These are phyloP conservation scores for Saccopteryx leptura DNA, from an alignment of 2,113 vertebrate genomes.

Conservation along the genomic window DNA sequence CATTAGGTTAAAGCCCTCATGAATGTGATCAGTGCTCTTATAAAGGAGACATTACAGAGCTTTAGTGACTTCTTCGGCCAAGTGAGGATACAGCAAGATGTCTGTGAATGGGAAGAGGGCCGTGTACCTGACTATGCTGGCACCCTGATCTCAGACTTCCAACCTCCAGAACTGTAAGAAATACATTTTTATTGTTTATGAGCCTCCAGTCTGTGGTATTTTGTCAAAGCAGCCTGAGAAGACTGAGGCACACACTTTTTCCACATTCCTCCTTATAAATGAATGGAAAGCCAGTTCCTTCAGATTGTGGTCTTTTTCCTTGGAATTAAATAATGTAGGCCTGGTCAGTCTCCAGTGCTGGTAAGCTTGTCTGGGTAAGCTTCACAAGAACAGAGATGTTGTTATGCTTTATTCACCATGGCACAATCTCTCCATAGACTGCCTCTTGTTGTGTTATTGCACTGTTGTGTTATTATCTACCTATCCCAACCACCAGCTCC, in stretches of 20 bases:
- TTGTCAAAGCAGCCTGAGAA: not conserved
- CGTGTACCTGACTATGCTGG: not conserved
- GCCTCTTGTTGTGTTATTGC: too few species aligned
- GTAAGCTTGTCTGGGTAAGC: not conserved
- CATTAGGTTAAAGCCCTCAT: not conserved
- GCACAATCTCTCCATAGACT: not conserved
- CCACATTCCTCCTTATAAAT: not conserved
- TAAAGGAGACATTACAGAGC: not conserved
- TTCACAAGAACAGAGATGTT: not conserved
- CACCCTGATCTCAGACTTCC: not conserved
- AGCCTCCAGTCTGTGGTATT: not conserved
- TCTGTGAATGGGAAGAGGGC: not conserved
- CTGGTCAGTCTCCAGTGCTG: not conserved
- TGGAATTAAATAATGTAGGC: not conserved
- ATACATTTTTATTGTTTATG: not conserved
- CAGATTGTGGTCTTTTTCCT: not conserved
- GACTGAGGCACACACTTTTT: slow-evolving; percentile 79
- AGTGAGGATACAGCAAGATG: rapidly evolving
- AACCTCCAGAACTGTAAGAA: not conserved
- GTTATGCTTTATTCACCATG: rapidly evolving
- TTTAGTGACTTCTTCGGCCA: not conserved
- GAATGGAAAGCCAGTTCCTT: not conserved
- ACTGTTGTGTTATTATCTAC: not conserved
- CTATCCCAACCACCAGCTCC: rapidly evolving
- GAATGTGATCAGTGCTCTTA: too few species aligned